Percentiles rank a stretch among this genome's conserved stretches.
phyloP scores from a whole-genome alignment of 2,797 vertebrate species.

The Aldrovandia affinis region DNA sequence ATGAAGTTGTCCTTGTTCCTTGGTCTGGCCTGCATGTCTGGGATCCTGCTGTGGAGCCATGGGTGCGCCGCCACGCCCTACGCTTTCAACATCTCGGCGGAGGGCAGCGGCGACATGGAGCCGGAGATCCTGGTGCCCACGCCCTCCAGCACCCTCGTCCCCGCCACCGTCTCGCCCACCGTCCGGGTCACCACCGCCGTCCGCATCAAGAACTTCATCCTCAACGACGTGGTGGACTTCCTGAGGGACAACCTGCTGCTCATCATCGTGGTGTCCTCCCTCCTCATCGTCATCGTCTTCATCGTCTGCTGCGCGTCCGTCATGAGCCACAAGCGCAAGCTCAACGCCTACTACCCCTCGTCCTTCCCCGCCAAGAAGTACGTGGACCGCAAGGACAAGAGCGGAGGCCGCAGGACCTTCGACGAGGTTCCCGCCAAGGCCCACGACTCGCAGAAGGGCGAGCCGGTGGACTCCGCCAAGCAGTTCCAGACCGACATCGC shows the following conservation, averaged over 20 bases:
- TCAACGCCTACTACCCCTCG: slow-evolving; percentile 88
- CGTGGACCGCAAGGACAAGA: slow-evolving; percentile 72
- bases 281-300: slow-evolving; percentile 89
- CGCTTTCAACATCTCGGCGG: slow-evolving; percentile 68
- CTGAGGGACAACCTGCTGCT: slow-evolving; percentile 87
- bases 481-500: slow-evolving; percentile 82
- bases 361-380: slow-evolving; percentile 80
- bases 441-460: slow-evolving; percentile 44
- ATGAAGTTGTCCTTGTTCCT: slow-evolving; percentile 62
- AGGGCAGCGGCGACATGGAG: slow-evolving; percentile 84
- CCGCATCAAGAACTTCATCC: slow-evolving; percentile 74
- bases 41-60: slow-evolving; percentile 63
- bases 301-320: slow-evolving; percentile 88
- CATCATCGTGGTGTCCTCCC: slow-evolving; percentile 87
- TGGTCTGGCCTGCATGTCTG: slow-evolving; percentile 54
- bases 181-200: slow-evolving; percentile 80
- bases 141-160: slow-evolving; percentile 57
- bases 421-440: slow-evolving; percentile 74
- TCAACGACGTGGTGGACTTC: slow-evolving; percentile 87
- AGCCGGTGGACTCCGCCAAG: slow-evolving; percentile 73
- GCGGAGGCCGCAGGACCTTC: slow-evolving; percentile 66
- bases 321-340: slow-evolving; percentile 90
- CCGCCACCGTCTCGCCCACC: slow-evolving; percentile 60
- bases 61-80: slow-evolving; percentile 60
- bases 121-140: slow-evolving; percentile 73